These are phyloP conservation scores for Amphipoea lucens DNA, from an alignment of 2,888 invertebrate genomes.

Conservation along the genomic window DNA sequence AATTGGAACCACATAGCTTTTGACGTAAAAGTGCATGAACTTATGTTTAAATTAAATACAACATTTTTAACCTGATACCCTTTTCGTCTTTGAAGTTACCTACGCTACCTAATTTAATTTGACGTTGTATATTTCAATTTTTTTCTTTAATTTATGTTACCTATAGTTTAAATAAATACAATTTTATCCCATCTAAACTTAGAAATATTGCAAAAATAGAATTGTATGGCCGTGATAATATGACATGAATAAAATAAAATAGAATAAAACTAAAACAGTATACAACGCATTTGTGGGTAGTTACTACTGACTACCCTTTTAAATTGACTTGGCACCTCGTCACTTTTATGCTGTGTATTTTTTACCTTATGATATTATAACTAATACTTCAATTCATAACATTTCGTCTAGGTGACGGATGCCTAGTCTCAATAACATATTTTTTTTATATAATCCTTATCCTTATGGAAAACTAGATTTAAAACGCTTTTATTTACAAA, in stretches of 20 bases:
- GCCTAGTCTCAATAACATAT: neutral
- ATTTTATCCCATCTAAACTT: neutral
- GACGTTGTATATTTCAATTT: neutral
- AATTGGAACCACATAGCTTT: no score
- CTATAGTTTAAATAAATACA: neutral
- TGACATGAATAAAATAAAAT: neutral
- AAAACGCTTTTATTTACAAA: neutral
- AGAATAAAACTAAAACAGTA: neutral
- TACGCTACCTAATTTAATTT: neutral
- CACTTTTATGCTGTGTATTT: neutral
- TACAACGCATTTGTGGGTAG: neutral
- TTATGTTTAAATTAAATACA: no score
- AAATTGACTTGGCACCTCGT: neutral
- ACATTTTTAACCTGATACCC: no score
- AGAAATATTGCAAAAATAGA: neutral
- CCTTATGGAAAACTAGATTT: neutral
- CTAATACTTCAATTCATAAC: neutral
- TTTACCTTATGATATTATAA: neutral
- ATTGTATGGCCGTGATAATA: slow-evolving; percentile 8
- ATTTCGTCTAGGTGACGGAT: neutral
- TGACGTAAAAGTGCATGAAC: no score
- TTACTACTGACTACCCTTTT: neutral
- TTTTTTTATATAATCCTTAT: neutral
- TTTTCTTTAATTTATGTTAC: neutral
- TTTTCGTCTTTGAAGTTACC: no score